phyloP scores from a whole-genome alignment of 2,888 invertebrate genomes.

The Neoitamus cyanurus region DNA sequence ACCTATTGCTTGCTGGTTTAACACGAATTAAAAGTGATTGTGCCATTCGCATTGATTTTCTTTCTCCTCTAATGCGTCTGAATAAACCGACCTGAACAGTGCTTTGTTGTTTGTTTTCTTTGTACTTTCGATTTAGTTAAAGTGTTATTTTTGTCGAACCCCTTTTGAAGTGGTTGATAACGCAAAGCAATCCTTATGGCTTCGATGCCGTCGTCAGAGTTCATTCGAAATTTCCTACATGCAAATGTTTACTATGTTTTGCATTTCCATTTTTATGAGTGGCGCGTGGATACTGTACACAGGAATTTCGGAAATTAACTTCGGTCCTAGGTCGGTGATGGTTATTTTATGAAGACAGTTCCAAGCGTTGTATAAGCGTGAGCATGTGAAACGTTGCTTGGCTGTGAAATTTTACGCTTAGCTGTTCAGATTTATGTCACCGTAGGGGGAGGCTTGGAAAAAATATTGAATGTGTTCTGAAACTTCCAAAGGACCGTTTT shows the following conservation, averaged over 20 bases:
- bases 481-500: neutral
- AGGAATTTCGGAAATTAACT: neutral
- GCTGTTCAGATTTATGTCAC: neutral
- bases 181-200: neutral
- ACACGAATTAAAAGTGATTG: neutral
- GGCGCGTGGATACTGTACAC: neutral
- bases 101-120: neutral
- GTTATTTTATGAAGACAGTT: neutral
- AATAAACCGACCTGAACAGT: neutral
- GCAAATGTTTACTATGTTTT: neutral
- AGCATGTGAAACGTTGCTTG: neutral
- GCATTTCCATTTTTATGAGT: neutral
- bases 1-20: neutral
- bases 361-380: neutral
- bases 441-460: neutral
- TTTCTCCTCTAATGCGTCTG: neutral
- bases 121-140: neutral
- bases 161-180: neutral
- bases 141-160: neutral
- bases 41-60: neutral
- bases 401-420: neutral
- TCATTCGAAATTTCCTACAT: neutral
- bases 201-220: neutral
- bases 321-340: neutral
- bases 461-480: neutral